phyloP scores from a whole-genome alignment of 2,888 invertebrate genomes.

The Amorpha juglandis region DNA sequence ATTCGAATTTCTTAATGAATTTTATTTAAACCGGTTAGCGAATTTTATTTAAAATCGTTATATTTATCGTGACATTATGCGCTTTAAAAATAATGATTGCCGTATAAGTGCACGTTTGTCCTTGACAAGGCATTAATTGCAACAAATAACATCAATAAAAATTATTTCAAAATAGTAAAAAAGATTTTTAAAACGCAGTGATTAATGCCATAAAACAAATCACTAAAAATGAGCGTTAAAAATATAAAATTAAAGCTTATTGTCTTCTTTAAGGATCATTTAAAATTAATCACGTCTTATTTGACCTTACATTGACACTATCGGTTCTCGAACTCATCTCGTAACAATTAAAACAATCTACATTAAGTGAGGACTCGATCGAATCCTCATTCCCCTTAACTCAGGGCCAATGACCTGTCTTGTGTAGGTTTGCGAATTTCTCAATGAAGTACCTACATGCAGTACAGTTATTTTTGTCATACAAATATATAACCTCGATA shows the following conservation, averaged over 20 bases:
- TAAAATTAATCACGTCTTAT: conserved; percentile 59
- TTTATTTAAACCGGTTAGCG: conserved; percentile 12
- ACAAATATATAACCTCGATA: conserved; percentile 18
- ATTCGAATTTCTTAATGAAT: conserved; percentile 28
- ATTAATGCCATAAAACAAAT: conserved; percentile 14
- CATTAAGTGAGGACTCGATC: conserved; percentile 49
- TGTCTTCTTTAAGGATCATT: conserved; percentile 29
- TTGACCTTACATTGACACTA: conserved; percentile 70
- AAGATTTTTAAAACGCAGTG: background rate
- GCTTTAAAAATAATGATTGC: conserved; percentile 25
- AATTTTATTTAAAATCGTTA: conserved; percentile 10
- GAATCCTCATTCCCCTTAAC: conserved; percentile 60
- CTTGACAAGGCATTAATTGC: conserved; percentile 8
- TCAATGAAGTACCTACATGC: conserved; percentile 29
- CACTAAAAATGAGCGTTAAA: conserved; percentile 6
- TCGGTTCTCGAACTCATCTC: conserved; percentile 56
- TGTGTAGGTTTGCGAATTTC: conserved; percentile 24
- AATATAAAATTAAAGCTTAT: conserved; percentile 28
- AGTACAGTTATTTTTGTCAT: conserved; percentile 17
- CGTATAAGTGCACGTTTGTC: conserved; percentile 8
- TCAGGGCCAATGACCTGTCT: conserved; percentile 29
- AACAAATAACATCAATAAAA: conserved; percentile 10
- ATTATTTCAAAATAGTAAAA: conserved; percentile 7
- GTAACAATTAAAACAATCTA: conserved; percentile 72
- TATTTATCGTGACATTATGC: conserved; percentile 19